Evolutionary conservation across 2,888 invertebrate species (phyloP), one percentile per base, ranked within the genome.

Genomic region (Drosophila recens): DNA sequence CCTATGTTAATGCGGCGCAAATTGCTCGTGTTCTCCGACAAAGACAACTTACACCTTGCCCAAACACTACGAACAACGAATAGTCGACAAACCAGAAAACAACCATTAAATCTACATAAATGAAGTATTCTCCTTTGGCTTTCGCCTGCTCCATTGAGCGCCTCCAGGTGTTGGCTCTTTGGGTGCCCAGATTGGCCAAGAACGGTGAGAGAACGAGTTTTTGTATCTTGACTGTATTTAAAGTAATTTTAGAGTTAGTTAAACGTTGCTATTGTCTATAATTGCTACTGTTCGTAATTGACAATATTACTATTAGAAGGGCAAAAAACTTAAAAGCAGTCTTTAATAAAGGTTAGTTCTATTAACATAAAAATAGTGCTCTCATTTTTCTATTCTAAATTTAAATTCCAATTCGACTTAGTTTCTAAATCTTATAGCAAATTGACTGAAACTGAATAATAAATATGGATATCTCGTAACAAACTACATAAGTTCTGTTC

Each of bases 21-120:
- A 82, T 87, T 75, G 87, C 67, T 63, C 53, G 57, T 84, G 84
- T 73, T 79, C 59, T 67, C 69, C 68, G 72, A 80, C 72, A 78
- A 68, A 82, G 72, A 74, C 53, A 67, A 66, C 72, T 68, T 61
- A 66, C 75, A 79, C 63, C 68, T 79, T 66, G 51, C 67, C 57
- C 56, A 53, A 48, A 57, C 53, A 30, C 54, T 51, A 52, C 51
- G n/a, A 30, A 38, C 46, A 53, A 36, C 46, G 23, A 40, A 33
- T 34, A 67, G 66, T 56, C 53, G 33, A 59, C 58, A 40, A 66
- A 45, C 38, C 71, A 75, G 67, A 72, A 72, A 56, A 56, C 70
- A 27, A 56, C 70, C 56, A 78, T 76, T 70, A 77, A 76, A 78
- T 76, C 66, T 70, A 73, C 76, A 76, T 77, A 73, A 69, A 65